Evolutionary conservation across 2,113 vertebrate genomes (phyloP), one percentile per base, ranked within the genome.

Genomic region (Chunga burmeisteri): DNA sequence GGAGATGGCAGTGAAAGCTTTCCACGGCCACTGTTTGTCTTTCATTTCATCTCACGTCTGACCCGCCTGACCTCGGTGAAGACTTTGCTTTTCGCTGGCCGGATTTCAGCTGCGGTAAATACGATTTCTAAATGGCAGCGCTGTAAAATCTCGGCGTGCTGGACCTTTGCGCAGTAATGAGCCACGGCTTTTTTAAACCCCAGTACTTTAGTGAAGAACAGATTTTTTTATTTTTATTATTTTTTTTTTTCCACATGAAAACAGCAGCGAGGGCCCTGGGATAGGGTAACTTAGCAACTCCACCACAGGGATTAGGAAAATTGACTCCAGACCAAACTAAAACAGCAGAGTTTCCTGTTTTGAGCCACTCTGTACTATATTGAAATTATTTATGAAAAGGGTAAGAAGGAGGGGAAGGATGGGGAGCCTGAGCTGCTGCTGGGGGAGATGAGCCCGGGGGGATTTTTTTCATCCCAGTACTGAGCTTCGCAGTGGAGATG

Each of bases 301-400:
- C 83, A 93, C 96, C 89, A 0, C 91, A 93, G 96, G 96, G 95
- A 96, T 96, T 94, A 97, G 94, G 92, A 95, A 97, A 97, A 96
- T 96, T 94, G 94, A 94, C 95, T 95, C 95, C 94, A 95, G 96
- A 95, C 94, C 96, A 95, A 97, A 94, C 87, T 96, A 36, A 90
- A 96, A 90, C 91, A 91, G 92, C 96, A 81, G 96, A 92, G 94
- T 96, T 97, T 96, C 96, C 97, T 96, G 96, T 93, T 97, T 96
- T 95, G 94, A 96, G 94, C 96, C 91, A 74, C 90, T 95, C 97
- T 94, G 97, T 71, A 81, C 97, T 90, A 53, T 92, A 96, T 93
- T 96, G 93, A 92, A 97, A 96, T 96, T 95, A 95, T 96, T 96
- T 97, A 96, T 94, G 94, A 96, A 97, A 97, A 79, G 90, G 56